These are phyloP conservation scores for Brachionus plicatilis DNA, from an alignment of 1,140 invertebrate species.

Conservation along the genomic window DNA sequence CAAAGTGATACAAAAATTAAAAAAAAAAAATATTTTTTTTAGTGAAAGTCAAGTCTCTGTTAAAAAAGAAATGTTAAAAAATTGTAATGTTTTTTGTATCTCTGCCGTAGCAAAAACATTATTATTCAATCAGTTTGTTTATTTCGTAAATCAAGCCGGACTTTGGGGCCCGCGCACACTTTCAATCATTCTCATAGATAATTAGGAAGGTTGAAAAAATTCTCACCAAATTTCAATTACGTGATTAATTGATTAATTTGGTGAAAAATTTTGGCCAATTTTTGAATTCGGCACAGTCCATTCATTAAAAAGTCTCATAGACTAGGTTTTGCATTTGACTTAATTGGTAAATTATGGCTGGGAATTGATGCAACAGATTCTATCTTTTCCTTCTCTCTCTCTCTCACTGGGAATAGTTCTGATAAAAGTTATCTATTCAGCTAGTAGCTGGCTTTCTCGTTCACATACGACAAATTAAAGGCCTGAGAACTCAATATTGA, in stretches of 20 bases:
- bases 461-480: background rate
- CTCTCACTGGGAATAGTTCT: background rate
- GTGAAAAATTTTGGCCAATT: background rate
- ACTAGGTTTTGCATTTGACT: background rate
- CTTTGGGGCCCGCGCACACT: background rate
- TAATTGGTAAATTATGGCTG: slow-evolving; percentile 8
- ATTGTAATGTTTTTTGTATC: no score
- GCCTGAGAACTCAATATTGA: slow-evolving; percentile 32
- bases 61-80: no score
- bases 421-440: background rate
- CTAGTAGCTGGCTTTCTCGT: background rate
- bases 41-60: no score
- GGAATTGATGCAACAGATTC: slow-evolving; percentile 17
- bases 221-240: slow-evolving; percentile 24
- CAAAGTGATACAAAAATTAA: no score
- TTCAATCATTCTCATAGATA: slow-evolving; percentile 1
- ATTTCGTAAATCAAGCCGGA: background rate
- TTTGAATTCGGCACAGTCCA: background rate
- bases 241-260: slow-evolving; percentile 33
- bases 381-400: background rate
- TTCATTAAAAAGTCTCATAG: background rate
- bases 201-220: background rate
- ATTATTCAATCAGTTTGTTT: slow-evolving; percentile 26
- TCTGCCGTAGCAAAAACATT: no score
- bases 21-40: no score